A percentile compares a stretch with the other conserved stretches of the same genome.
Evolutionary conservation across 2,888 invertebrate species (phyloP).

Genomic region (Perithous albicinctus): DNA sequence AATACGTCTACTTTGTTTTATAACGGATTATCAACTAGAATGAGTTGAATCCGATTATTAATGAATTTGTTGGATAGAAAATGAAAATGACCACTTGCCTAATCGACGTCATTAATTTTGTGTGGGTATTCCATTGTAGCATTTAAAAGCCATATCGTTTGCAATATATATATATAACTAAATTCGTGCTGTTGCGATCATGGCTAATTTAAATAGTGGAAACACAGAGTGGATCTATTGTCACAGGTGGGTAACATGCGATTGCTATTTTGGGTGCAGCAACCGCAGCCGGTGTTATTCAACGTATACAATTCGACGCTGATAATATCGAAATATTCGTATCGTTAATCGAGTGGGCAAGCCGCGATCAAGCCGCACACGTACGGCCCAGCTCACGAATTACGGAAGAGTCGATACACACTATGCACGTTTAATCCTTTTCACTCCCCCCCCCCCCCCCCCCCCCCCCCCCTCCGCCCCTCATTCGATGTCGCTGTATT

Average conservation of each 20-base stretch:
- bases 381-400: slow-evolving; percentile 11
- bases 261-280: slow-evolving; percentile 12
- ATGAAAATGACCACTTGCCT: slow-evolving; percentile 31
- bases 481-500: slow-evolving; percentile 35
- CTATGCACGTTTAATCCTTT: slow-evolving; percentile 43
- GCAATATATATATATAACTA: neutral
- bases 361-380: slow-evolving; percentile 3
- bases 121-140: slow-evolving; percentile 3
- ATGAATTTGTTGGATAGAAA: neutral
- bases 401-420: slow-evolving; percentile 28
- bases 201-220: slow-evolving; percentile 44
- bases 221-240: slow-evolving; percentile 22
- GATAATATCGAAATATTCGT: slow-evolving; percentile 54
- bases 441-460: too few species aligned
- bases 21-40: neutral
- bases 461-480: too few species aligned
- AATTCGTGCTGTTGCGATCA: neutral
- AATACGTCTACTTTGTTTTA: neutral
- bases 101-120: slow-evolving; percentile 38
- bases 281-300: slow-evolving; percentile 13
- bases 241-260: slow-evolving; percentile 20
- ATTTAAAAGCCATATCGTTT: neutral
- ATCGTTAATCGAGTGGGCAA: slow-evolving; percentile 50
- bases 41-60: neutral
- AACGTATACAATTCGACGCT: slow-evolving; percentile 47